Percentiles rank a stretch among this genome's conserved stretches.
Conservation (phyloP, 2,888 invertebrate genomes). For the Nipponacmea schrenckii region DNA sequence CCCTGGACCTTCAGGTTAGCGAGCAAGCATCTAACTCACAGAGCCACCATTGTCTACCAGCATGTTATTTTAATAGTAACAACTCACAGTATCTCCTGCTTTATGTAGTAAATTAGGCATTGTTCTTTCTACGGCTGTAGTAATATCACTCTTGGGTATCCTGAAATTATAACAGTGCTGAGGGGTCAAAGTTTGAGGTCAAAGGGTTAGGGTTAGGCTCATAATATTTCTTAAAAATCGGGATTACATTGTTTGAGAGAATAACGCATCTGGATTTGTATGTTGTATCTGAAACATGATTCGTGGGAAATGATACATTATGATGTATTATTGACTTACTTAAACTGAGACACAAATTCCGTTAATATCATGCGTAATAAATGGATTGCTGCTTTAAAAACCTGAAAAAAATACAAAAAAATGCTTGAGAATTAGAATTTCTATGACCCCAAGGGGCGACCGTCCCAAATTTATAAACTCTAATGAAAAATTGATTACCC, state of each 20-base stretch:
- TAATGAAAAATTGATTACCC: too few relatives aligned
- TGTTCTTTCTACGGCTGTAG: constrained; percentile 59
- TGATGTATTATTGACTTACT: constrained; percentile 42
- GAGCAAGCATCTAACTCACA: too few relatives aligned
- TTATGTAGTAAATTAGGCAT: constrained; percentile 62
- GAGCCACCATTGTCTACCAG: too few relatives aligned
- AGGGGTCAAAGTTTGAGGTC: too few relatives aligned
- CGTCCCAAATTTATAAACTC: too few relatives aligned
- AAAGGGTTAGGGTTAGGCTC: neutral
- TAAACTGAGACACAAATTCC: constrained; percentile 60
- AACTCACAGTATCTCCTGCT: constrained; percentile 65
- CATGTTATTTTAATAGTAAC: too few relatives aligned
- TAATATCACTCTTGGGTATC: constrained; percentile 57
- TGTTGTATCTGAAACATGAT: neutral
- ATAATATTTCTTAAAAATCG: too few relatives aligned
- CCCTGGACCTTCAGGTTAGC: too few relatives aligned
- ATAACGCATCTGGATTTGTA: too few relatives aligned
- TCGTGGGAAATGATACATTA: too few relatives aligned
- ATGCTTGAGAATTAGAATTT: neutral
- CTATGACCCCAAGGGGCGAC: neutral
- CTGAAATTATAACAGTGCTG: constrained; percentile 36
- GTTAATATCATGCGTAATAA: constrained; percentile 58
- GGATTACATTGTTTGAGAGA: too few relatives aligned
- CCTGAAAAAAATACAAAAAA: constrained; percentile 42
- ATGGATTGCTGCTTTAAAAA: constrained; percentile 61